phyloP scores from a whole-genome alignment of 2,797 vertebrate genomes.

The Tapera naevia region DNA sequence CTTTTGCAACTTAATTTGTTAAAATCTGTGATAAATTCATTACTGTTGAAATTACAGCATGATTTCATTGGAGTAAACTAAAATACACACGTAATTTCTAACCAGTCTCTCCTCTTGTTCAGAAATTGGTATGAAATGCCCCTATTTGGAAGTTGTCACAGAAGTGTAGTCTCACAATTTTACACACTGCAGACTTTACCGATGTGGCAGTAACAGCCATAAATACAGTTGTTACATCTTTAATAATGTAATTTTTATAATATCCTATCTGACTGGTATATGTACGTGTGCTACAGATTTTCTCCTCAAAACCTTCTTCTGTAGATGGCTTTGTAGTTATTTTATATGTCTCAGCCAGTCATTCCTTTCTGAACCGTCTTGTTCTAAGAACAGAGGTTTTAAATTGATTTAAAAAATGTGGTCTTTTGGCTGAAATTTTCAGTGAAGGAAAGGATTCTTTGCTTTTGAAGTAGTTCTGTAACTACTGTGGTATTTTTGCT shows the following conservation, averaged over 20 bases:
- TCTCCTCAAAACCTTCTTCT: neutral
- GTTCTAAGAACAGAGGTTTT: neutral
- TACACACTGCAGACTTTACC: neutral
- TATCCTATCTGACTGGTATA: neutral
- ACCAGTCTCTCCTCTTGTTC: neutral
- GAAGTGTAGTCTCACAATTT: neutral
- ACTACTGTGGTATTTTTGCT: neutral
- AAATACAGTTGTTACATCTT: neutral
- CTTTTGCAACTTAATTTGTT: neutral
- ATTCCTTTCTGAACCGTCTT: neutral
- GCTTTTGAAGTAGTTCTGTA: neutral
- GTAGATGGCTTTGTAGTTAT: neutral
- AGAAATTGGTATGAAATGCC: neutral
- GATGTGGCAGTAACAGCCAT: neutral
- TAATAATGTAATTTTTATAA: neutral
- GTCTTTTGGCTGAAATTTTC: neutral
- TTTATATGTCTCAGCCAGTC: neutral
- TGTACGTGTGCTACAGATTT: neutral
- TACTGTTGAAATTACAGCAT: neutral
- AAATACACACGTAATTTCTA: neutral
- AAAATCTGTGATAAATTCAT: neutral
- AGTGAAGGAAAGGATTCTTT: neutral
- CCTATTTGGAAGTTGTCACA: neutral
- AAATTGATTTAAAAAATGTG: neutral
- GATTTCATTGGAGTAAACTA: neutral